Evolutionary conservation across 37 sponge, comb jelly and placozoan genomes (phyloP).

Genomic region (Petrosia ficiformis): DNA sequence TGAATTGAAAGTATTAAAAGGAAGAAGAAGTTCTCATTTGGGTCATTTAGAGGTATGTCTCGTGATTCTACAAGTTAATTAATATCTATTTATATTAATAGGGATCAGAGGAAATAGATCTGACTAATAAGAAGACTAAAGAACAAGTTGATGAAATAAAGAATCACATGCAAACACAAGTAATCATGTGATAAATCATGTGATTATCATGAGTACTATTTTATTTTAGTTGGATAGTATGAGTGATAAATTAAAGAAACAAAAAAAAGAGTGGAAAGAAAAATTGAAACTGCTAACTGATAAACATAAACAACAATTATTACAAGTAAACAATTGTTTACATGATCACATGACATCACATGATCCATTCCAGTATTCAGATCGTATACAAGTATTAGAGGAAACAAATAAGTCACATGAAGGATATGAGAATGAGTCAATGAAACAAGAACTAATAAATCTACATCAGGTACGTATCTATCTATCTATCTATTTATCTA

Average conservation of each 20-base stretch:
- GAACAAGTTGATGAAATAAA: slow-evolving; percentile 40
- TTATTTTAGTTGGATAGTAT: slow-evolving; percentile 22
- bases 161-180: slow-evolving; percentile 24
- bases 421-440: background rate
- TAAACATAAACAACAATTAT: slow-evolving; percentile 40
- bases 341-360: too few relatives aligned
- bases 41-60: slow-evolving; percentile 38
- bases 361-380: too few relatives aligned
- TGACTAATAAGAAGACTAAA: slow-evolving; percentile 11
- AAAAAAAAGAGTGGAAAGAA: slow-evolving; percentile 57
- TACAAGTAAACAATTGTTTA: slow-evolving; percentile 27
- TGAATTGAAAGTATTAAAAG: slow-evolving; percentile 26
- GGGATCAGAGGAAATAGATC: slow-evolving; percentile 40
- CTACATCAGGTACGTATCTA: slow-evolving; percentile 17
- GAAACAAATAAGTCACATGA: background rate
- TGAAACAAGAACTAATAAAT: slow-evolving; percentile 1
- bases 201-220: background rate
- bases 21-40: slow-evolving; percentile 31
- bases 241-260: slow-evolving; percentile 40
- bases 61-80: background rate
- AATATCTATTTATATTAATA: slow-evolving; percentile 2
- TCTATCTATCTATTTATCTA: too few relatives aligned
- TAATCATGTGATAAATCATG: background rate
- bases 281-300: slow-evolving; percentile 23
- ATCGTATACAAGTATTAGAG: too few relatives aligned